Evolutionary conservation across 2,113 vertebrate genomes (phyloP).

Genomic region (Trichechus manatus): DNA sequence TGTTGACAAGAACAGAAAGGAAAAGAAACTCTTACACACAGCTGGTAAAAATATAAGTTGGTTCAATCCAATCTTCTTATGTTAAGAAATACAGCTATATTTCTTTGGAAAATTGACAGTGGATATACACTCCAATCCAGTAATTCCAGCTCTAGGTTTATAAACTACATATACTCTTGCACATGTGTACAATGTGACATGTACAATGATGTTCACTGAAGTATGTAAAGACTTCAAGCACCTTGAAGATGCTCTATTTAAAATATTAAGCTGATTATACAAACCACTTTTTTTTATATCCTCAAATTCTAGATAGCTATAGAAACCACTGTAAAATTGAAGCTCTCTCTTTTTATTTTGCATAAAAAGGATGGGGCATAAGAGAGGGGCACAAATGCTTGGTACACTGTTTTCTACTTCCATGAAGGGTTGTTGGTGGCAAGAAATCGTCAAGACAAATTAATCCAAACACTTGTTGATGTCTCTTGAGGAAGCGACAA

Average conservation of each 20-base stretch:
- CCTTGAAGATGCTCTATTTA: neutral
- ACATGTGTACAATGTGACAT: neutral
- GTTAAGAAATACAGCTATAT: neutral
- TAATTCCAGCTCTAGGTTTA: neutral
- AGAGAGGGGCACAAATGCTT: neutral
- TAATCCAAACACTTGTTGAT: constrained; percentile 57
- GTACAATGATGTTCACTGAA: neutral
- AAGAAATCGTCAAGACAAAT: constrained; percentile 61
- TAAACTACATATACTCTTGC: neutral
- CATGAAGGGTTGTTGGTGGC: constrained; percentile 5
- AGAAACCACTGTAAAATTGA: constrained; percentile 28
- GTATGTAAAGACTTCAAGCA: neutral
- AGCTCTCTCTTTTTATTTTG: neutral
- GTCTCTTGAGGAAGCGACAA: constrained; percentile 49
- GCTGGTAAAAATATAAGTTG: neutral
- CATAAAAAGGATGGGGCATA: neutral
- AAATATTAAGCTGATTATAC: neutral
- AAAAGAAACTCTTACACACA: neutral
- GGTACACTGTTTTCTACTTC: constrained; percentile 42
- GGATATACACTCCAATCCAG: neutral
- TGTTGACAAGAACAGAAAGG: neutral
- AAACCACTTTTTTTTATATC: neutral
- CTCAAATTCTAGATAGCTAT: neutral
- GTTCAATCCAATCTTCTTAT: neutral
- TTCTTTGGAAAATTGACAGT: neutral